Evolutionary conservation across 2,888 invertebrate species (phyloP), one percentile per base, ranked within the genome.

Genomic region (Scaptomyza polygonia): DNA sequence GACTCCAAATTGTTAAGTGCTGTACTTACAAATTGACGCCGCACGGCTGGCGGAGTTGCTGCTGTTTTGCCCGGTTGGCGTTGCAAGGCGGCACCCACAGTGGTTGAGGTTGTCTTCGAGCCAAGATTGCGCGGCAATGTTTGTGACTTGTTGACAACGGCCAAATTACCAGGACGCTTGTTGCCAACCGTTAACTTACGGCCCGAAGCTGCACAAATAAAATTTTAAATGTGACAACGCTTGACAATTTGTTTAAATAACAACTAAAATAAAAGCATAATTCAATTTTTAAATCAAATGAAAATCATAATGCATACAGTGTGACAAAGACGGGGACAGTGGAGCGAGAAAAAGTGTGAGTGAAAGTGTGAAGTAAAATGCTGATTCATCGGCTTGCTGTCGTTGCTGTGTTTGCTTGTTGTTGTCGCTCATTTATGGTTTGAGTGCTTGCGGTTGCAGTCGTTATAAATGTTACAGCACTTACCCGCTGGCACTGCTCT

Each of bases 111-210:
- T 42, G 88, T 85, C 53, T 93, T 93, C 54, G 93, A 93, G 44
- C 97, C 97, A 94, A 97, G 96, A 58, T 96, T 97, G 55, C 97
- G 93, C 0, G 97, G 97, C 70, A 97, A 92, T 3, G 97, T 97
- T 92, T 96, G 96, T 49, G 96, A 96, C 92, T 97, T 97, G 90
- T 95, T 96, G 68, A 95, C 93, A 7, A 94, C 93, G 0, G 94
- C 93, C 8, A 95, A 93, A 6, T 93, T 93, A 2, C 94, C 93
- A 67, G 95, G 94, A 51, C 96, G 93, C 75, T 95, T 95, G 14
- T 95, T 94, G n/a, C 95, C 94, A 36, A 96, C 94, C 9, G 95
- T 95, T 68, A 96, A 91, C 91, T 96, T 97, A 76, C 96, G 94
- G 6, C 96, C 97, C 72, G 96, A 95, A 80, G 96, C 96, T 96